Evolutionary conservation across 2,113 vertebrate genomes (phyloP), one percentile per base, ranked within the genome.

Genomic region (Psilopogon haemacephalus): DNA sequence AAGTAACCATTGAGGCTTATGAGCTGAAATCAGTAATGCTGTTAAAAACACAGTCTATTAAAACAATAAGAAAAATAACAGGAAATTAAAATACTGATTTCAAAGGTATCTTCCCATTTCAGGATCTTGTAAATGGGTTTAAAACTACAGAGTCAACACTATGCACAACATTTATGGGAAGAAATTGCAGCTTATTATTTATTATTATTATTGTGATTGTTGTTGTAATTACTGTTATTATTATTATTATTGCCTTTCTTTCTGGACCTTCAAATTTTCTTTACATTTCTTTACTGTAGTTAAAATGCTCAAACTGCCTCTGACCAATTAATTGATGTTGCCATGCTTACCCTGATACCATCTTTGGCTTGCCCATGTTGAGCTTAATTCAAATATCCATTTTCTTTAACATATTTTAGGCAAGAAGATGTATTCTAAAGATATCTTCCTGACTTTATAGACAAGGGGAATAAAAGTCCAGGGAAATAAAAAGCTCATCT

Each of bases 1-100:
- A 96, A 97, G 68, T 91, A 94, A 90, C 52, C 35, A 87, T 92
- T 93, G 23, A 24, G 93, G 69, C 81, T 96, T 94, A 87, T 87
- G 89, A 89, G 54, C 69, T 74, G 40, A 64, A 89, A 52, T 90
- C 56, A 77, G 86, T 92, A 97, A 91, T 82, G 65, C 67, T 87
- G 56, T 82, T 93, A 75, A 92, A 93, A 97, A 87, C 35, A 78
- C 50, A 93, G 86, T 65, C 62, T 79, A 79, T 93, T 87, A 95
- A 91, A 86, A 62, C 75, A 63, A 6, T 38, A 73, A 48, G 44
- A 55, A 94, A 72, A 65, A 76, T 67, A 40, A 52, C 26, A 77
- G 71, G 40, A 77, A 74, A 44, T n/a, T 63, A 62, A 94, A 90
- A 89, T n/a, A 79, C 56, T 62, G 54, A 75, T 92, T 95, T 82